A percentile compares a stretch with the other conserved stretches of the same genome.
phyloP scores from a whole-genome alignment of 1,140 invertebrate species.

The Hestina assimilis region DNA sequence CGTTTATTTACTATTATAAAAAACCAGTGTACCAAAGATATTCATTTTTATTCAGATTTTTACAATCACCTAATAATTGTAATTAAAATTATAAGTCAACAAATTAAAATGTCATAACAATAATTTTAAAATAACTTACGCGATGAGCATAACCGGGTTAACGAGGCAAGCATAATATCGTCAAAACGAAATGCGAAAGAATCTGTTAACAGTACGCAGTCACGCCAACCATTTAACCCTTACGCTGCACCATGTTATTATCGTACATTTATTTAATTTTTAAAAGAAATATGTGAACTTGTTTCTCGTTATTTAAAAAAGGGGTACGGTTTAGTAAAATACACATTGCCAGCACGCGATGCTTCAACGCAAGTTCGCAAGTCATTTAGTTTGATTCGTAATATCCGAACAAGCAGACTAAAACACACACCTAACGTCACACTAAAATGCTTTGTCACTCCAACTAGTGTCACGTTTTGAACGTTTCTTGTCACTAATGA shows the following conservation, averaged over 20 bases:
- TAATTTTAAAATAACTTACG: slow-evolving; percentile 3
- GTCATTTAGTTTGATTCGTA: slow-evolving; percentile 34
- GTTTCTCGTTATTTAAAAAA: slow-evolving; percentile 43
- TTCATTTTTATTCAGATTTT: no score
- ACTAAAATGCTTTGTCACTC: slow-evolving; percentile 11
- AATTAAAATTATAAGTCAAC: not conserved
- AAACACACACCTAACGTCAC: no score
- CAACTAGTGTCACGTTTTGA: slow-evolving; percentile 8
- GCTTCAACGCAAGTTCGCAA: slow-evolving; percentile 14
- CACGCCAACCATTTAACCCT: slow-evolving; percentile 53
- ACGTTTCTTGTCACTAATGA: not conserved
- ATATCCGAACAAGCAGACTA: no score
- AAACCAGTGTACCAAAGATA: no score
- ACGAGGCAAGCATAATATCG: not conserved
- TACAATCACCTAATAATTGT: no score
- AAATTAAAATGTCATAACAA: not conserved
- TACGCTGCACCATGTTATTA: slow-evolving; percentile 53
- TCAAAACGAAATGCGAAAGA: slow-evolving; percentile 10
- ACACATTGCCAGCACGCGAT: slow-evolving; percentile 57
- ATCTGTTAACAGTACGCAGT: slow-evolving; percentile 33
- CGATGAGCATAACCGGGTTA: not conserved
- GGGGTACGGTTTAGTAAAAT: slow-evolving; percentile 51
- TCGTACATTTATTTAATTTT: slow-evolving; percentile 67
- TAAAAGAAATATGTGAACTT: slow-evolving; percentile 45
- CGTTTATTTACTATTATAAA: no score